Percentiles rank a stretch among this genome's conserved stretches.
These are phyloP conservation scores for Podarcis cretensis DNA, from an alignment of 2,113 vertebrate genomes.

Conservation along the genomic window DNA sequence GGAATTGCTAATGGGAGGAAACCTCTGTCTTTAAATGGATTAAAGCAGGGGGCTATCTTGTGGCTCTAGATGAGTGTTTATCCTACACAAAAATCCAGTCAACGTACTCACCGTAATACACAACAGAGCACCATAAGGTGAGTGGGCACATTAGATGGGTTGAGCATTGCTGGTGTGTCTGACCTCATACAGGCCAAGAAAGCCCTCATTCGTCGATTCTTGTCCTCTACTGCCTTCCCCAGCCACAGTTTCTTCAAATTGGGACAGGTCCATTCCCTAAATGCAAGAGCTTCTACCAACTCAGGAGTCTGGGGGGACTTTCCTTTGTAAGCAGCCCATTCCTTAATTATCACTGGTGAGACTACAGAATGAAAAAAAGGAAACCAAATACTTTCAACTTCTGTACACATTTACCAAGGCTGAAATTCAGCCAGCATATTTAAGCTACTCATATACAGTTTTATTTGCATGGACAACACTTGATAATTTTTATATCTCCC, in stretches of 20 bases:
- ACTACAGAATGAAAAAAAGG: conserved; percentile 72
- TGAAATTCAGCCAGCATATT: not conserved
- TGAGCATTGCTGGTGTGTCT: conserved; percentile 95
- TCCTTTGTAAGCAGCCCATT: conserved; percentile 97
- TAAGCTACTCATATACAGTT: not conserved
- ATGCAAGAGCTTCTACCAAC: conserved; percentile 93
- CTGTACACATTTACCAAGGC: not conserved
- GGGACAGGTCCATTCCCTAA: conserved; percentile 96
- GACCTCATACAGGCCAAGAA: conserved; percentile 97
- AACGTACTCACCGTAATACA: conserved; percentile 87
- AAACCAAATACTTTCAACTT: not conserved
- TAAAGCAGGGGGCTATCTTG: too few relatives aligned
- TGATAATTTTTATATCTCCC: not conserved
- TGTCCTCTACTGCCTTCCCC: conserved; percentile 94
- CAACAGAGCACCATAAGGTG: conserved; percentile 96
- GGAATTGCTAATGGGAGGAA: too few relatives aligned
- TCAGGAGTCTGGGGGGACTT: conserved; percentile 96
- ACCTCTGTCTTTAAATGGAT: not conserved
- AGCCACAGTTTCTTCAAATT: conserved; percentile 95
- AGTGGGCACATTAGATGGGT: conserved; percentile 91
- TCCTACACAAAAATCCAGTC: conserved; percentile 46
- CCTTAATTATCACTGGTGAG: conserved; percentile 91
- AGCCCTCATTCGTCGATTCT: conserved; percentile 94
- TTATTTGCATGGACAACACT: not conserved
- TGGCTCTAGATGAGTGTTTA: too few relatives aligned